phyloP scores from a whole-genome alignment of 30 jellyfish, hydroid and myxozoan species.

The Nemopilema nomurai region DNA sequence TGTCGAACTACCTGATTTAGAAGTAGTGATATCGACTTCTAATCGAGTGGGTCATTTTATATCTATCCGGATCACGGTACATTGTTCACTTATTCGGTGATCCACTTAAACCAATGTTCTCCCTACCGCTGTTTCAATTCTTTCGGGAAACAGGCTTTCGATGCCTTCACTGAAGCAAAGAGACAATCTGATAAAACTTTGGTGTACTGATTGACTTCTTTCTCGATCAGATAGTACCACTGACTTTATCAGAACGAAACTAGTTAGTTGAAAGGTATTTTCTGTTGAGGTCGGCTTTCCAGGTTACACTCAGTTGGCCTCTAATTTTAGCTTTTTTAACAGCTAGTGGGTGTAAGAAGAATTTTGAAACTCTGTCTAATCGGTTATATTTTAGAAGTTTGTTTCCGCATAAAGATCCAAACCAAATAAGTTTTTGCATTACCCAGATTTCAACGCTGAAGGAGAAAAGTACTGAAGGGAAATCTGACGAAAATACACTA shows the following conservation, averaged over 20 bases:
- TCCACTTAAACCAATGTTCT: neutral
- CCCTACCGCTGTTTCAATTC: neutral
- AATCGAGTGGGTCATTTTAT: neutral
- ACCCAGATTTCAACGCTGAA: too few species aligned
- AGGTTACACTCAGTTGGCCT: too few species aligned
- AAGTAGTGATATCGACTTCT: neutral
- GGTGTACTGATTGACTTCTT: neutral
- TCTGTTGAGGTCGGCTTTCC: neutral
- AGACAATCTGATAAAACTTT: neutral
- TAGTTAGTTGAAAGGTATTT: neutral
- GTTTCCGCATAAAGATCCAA: too few species aligned
- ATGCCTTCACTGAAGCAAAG: neutral
- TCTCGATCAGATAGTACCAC: neutral
- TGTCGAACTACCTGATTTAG: neutral
- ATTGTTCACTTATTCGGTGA: neutral
- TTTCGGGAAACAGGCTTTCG: neutral
- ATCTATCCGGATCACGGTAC: neutral
- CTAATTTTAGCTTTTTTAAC: neutral
- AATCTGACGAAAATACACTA: too few species aligned
- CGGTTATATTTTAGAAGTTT: too few species aligned
- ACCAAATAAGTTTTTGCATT: too few species aligned
- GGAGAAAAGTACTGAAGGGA: too few species aligned
- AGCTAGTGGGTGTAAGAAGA: too few species aligned
- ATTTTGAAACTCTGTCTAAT: too few species aligned
- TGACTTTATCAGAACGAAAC: neutral